phyloP scores from a whole-genome alignment of 2,888 invertebrate species.

The Acrobasis repandana region DNA sequence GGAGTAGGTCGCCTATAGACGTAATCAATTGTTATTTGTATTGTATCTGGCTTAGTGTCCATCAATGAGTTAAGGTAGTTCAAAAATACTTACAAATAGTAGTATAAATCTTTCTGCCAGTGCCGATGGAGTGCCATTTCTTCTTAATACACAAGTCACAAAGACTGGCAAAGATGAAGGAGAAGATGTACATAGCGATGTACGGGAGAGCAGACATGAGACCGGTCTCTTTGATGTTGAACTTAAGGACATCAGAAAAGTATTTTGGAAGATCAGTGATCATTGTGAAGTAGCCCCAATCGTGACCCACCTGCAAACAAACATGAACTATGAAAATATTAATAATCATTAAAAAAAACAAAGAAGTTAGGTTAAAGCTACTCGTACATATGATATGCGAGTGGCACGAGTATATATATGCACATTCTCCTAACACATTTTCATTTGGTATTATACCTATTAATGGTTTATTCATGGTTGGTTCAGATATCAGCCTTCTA shows the following conservation, averaged over 20 bases:
- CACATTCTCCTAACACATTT: too few relatives aligned
- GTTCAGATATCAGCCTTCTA: too few relatives aligned
- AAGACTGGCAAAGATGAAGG: slow-evolving; percentile 83
- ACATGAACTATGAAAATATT: not conserved
- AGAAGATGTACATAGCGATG: slow-evolving; percentile 84
- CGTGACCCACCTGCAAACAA: slow-evolving; percentile 82
- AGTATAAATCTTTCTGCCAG: slow-evolving; percentile 85
- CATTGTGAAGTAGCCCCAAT: slow-evolving; percentile 87
- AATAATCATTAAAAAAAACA: too few relatives aligned
- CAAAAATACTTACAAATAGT: slow-evolving; percentile 80
- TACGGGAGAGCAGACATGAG: slow-evolving; percentile 85
- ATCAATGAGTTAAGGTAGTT: too few relatives aligned
- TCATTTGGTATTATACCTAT: too few relatives aligned
- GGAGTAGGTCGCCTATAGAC: too few relatives aligned
- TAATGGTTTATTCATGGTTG: too few relatives aligned
- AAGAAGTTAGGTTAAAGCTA: too few relatives aligned
- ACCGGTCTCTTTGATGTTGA: slow-evolving; percentile 85
- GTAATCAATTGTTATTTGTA: too few relatives aligned
- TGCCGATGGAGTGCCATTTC: slow-evolving; percentile 81
- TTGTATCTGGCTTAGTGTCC: too few relatives aligned
- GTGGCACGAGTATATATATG: too few relatives aligned
- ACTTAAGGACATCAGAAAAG: slow-evolving; percentile 85
- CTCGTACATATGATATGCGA: too few relatives aligned
- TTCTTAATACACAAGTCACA: slow-evolving; percentile 86
- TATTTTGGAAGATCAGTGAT: slow-evolving; percentile 87